These are phyloP conservation scores for Pandemis cinnamomeana DNA, from an alignment of 2,888 invertebrate species.

Conservation along the genomic window DNA sequence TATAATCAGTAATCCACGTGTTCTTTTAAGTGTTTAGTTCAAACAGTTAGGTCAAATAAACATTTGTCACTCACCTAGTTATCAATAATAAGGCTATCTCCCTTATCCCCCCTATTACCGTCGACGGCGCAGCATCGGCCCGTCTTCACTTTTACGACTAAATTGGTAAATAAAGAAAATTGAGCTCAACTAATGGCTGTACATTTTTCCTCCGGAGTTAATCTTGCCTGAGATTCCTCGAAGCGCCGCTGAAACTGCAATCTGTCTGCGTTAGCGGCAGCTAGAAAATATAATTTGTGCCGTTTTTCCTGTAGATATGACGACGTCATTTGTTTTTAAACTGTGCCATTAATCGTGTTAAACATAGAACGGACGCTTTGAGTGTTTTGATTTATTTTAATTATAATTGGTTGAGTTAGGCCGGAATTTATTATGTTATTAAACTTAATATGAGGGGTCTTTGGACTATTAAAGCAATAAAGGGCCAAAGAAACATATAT, in stretches of 20 bases:
- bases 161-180: conserved; percentile 45
- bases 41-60: no score
- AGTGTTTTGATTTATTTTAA: background rate
- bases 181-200: conserved; percentile 39
- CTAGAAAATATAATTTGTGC: conserved; percentile 34
- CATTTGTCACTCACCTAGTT: background rate
- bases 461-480: no score
- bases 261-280: conserved; percentile 35
- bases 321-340: conserved; percentile 20
- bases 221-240: conserved; percentile 33
- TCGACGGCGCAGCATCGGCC: background rate
- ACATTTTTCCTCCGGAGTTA: conserved; percentile 42
- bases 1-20: no score
- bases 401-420: background rate
- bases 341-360: background rate
- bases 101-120: background rate
- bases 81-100: background rate
- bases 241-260: conserved; percentile 21
- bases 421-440: no score
- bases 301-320: conserved; percentile 16
- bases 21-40: no score
- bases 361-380: conserved; percentile 4
- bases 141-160: conserved; percentile 22
- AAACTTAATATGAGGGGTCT: no score
- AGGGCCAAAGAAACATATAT: no score